A percentile compares a stretch with the other conserved stretches of the same genome.
Evolutionary conservation across 2,797 vertebrate genomes (phyloP).

Genomic region (Clamator glandarius): DNA sequence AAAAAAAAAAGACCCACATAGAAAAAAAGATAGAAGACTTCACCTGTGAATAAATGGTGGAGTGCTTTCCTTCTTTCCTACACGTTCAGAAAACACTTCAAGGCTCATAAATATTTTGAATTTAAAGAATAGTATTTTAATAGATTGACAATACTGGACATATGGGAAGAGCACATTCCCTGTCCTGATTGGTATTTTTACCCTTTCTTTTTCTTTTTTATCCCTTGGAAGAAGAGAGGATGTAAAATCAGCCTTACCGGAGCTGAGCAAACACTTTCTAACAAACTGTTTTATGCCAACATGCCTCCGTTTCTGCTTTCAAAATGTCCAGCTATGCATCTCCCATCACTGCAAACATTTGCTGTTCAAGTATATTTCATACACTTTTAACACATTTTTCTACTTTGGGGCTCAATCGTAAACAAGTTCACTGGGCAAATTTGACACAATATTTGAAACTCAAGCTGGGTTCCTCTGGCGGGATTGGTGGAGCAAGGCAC

Average conservation of each 20-base stretch:
- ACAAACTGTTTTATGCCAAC: conserved; percentile 1
- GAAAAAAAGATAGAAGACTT: not conserved
- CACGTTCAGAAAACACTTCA: not conserved
- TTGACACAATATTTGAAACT: conserved; percentile 58
- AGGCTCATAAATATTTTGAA: not conserved
- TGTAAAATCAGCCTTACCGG: not conserved
- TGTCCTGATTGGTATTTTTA: not conserved
- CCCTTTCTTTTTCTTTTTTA: not conserved
- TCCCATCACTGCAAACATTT: conserved; percentile 31
- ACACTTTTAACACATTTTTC: conserved; percentile 47
- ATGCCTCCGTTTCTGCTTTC: not conserved
- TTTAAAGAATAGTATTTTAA: not conserved
- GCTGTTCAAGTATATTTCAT: conserved; percentile 53
- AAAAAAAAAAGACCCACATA: rapidly evolving
- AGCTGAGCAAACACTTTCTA: not conserved
- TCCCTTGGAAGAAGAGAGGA: not conserved
- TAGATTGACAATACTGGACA: not conserved
- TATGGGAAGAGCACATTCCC: not conserved
- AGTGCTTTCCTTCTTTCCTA: not conserved
- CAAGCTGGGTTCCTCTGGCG: conserved; percentile 37
- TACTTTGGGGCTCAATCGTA: conserved; percentile 3
- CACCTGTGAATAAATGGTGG: not conserved
- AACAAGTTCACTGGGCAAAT: conserved; percentile 58
- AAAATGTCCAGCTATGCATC: conserved; percentile 1
- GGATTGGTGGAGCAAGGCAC: conserved; percentile 46